Evolutionary conservation across 2,113 vertebrate species (phyloP).

Genomic region (Stegostoma tigrinum): DNA sequence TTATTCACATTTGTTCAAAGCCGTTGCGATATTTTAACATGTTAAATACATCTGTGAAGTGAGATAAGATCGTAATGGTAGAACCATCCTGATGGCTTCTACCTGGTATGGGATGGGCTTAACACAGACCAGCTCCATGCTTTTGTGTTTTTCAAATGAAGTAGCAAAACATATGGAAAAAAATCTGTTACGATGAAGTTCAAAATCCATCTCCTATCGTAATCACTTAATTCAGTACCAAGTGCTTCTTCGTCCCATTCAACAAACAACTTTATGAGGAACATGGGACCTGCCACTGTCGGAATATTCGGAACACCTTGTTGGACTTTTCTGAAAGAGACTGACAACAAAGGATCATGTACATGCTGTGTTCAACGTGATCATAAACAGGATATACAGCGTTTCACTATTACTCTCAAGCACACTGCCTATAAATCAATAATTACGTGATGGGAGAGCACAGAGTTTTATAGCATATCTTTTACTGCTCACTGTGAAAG

Average conservation of each 20-base stretch:
- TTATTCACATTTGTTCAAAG: conserved; percentile 11
- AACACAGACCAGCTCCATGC: neutral
- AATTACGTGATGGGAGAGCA: neutral
- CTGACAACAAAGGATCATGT: conserved; percentile 49
- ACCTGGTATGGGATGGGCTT: neutral
- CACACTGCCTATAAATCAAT: neutral
- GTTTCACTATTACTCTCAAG: neutral
- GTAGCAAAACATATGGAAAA: neutral
- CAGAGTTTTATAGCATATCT: neutral
- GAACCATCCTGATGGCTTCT: neutral
- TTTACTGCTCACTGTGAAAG: neutral
- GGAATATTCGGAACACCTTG: conserved; percentile 87
- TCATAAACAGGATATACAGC: neutral
- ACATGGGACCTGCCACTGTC: conserved; percentile 75
- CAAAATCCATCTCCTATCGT: too few species aligned
- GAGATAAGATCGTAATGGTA: neutral
- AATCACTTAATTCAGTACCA: neutral
- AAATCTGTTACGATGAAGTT: neutral
- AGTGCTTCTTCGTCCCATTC: too few species aligned
- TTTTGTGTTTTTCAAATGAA: neutral
- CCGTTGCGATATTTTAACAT: neutral
- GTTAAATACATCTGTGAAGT: neutral
- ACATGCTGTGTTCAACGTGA: neutral
- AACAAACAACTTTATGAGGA: conserved; percentile 48
- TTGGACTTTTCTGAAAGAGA: conserved; percentile 78